phyloP scores from a whole-genome alignment of 2,113 vertebrate genomes.

The Ornithorhynchus anatinus region DNA sequence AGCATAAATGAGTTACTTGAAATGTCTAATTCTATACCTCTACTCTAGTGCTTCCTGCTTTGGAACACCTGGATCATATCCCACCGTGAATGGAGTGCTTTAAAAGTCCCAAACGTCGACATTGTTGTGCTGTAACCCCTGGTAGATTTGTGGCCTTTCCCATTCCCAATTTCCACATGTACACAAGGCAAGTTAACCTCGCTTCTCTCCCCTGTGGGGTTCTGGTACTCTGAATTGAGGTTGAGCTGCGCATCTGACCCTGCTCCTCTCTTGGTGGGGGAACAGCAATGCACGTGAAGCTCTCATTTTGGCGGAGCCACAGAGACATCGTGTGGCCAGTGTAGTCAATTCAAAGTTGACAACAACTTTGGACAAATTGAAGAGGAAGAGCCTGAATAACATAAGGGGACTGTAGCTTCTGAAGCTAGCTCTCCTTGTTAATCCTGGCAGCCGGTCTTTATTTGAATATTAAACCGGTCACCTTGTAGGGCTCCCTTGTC shows the following conservation, averaged over 20 bases:
- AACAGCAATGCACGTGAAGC: not conserved
- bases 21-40: slow-evolving; percentile 14
- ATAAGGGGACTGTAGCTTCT: not conserved
- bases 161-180: not conserved
- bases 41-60: not conserved
- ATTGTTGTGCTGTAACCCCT: slow-evolving; percentile 9
- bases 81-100: slow-evolving; percentile 32
- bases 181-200: not conserved
- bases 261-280: slow-evolving; percentile 13
- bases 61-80: not conserved
- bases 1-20: not conserved
- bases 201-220: not conserved
- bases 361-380: slow-evolving; percentile 10
- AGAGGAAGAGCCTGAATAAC: no score
- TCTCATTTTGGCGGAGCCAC: slow-evolving; percentile 44
- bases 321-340: slow-evolving; percentile 63
- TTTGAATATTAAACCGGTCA: not conserved
- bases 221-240: slow-evolving; percentile 44
- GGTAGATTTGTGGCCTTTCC: not conserved
- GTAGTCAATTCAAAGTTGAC: slow-evolving; percentile 49
- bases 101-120: slow-evolving; percentile 27
- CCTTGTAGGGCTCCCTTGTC: not conserved
- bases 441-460: not conserved
- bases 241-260: slow-evolving; percentile 24
- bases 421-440: not conserved